Base-by-base conservation (phyloP, 2,113 vertebrate species). In the Thinocorus orbignyianus region DNA sequence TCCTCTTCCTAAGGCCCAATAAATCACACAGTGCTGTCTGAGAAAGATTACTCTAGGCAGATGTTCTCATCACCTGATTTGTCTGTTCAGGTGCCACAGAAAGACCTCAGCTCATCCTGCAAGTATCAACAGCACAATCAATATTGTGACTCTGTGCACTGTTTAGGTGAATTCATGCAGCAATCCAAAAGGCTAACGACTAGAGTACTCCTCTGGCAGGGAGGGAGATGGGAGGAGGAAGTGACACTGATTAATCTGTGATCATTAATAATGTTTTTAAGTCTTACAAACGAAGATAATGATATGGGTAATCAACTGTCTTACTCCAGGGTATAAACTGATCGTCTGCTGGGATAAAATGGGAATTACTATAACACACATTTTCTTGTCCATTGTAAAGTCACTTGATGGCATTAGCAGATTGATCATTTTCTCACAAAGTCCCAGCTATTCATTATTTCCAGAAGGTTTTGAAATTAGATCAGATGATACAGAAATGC, bases 171-270 rank as follows among this genome's bases (percentile, higher is more conserved):
- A 88, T 61, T 93, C 90, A 72, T 35, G 64, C 72, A 92, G 79
- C 28, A 49, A 90, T 88, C 33, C 65, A 65, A 93, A 81, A 76
- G 60, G 60, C 42, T 80, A 55, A 94, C 30, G 3, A 55, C 30
- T 39, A 74, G 39, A 83, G 5, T 49, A 13, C 14, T 88, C 30
- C 76, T 81, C 61, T 74, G 61, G 52, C 52, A 90, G 69, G 69
- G 31, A 88, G 65, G 26, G 39, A 93, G 31, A 81, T 51, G 51
- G 62, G 58, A 88, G 82, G 49, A 84, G 9, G 76, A 88, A 72
- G 51, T 41, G 86, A 92, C 89, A 65, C 88, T 90, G 95, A 94
- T 96, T 94, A 90, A 93, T 96, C 69, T 71, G n/a, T 54, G 64
- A 72, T 73, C 15, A 0, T 88, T 94, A 93, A 95, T 86, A 94